These are phyloP conservation scores for Epirrhoe tristata DNA, from an alignment of 2,888 invertebrate genomes.

Conservation along the genomic window DNA sequence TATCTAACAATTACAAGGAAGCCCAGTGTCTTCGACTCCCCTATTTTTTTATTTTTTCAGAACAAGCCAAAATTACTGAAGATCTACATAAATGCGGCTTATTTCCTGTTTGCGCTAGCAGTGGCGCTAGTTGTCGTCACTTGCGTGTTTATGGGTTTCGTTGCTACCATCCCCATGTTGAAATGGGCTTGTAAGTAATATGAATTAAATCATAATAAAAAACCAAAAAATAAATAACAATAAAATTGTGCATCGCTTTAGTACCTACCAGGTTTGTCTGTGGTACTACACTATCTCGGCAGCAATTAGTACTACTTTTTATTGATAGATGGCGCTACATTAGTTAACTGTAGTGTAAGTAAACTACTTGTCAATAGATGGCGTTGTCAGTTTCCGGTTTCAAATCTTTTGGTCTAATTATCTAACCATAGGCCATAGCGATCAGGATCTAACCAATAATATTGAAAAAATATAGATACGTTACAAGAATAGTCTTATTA, in stretches of 20 bases:
- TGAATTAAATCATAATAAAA: not conserved
- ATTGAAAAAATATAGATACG: too few relatives aligned
- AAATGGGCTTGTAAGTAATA: conserved; percentile 72
- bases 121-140: conserved; percentile 65
- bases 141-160: conserved; percentile 68
- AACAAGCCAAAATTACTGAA: conserved; percentile 59
- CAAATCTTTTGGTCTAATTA: too few relatives aligned
- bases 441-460: too few relatives aligned
- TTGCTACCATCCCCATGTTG: conserved; percentile 63
- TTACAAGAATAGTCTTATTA: too few relatives aligned
- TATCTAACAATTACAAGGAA: too few relatives aligned
- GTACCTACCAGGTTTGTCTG: too few relatives aligned
- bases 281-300: too few relatives aligned
- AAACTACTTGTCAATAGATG: conserved; percentile 5
- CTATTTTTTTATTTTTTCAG: conserved; percentile 56
- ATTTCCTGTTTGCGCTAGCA: conserved; percentile 62
- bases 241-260: too few relatives aligned
- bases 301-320: too few relatives aligned
- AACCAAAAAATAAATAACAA: not conserved
- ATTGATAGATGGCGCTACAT: not conserved
- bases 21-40: too few relatives aligned
- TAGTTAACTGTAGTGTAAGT: not conserved
- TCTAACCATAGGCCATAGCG: too few relatives aligned
- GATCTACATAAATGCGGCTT: conserved; percentile 62
- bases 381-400: not conserved